These are phyloP conservation scores for Ciconia stormi DNA, from an alignment of 2,113 vertebrate species.

Conservation along the genomic window DNA sequence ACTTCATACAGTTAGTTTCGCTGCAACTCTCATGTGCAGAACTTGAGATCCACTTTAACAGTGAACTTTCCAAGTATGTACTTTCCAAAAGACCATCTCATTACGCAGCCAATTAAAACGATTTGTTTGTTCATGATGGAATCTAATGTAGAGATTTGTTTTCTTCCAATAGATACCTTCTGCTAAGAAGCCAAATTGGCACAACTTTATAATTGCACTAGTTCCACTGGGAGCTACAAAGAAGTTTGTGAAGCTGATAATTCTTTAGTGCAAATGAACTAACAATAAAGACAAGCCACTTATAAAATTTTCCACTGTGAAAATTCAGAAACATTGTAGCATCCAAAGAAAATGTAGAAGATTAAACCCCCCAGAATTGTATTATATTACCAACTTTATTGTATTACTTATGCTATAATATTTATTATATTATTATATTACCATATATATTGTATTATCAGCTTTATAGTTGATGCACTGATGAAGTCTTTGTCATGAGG, in stretches of 20 bases:
- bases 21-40: neutral
- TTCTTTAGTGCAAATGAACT: conserved; percentile 66
- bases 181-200: conserved; percentile 71
- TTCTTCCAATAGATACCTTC: conserved; percentile 70
- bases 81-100: conserved; percentile 34
- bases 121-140: conserved; percentile 71
- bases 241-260: conserved; percentile 74
- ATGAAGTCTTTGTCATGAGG: neutral
- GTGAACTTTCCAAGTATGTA: neutral
- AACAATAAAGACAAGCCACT: conserved; percentile 57
- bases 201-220: conserved; percentile 76
- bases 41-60: neutral
- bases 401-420: neutral
- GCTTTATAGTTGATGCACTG: neutral
- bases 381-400: conserved; percentile 5
- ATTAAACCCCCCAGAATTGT: neutral
- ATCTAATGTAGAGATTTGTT: conserved; percentile 69
- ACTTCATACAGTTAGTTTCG: neutral
- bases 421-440: neutral
- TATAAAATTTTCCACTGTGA: conserved; percentile 50
- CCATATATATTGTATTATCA: neutral
- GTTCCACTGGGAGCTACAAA: conserved; percentile 65
- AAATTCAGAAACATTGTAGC: conserved; percentile 12
- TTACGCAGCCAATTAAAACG: conserved; percentile 68
- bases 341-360: conserved; percentile 19